Base-by-base conservation (phyloP, 1,140 invertebrate species). In the Chelonus insularis region DNA sequence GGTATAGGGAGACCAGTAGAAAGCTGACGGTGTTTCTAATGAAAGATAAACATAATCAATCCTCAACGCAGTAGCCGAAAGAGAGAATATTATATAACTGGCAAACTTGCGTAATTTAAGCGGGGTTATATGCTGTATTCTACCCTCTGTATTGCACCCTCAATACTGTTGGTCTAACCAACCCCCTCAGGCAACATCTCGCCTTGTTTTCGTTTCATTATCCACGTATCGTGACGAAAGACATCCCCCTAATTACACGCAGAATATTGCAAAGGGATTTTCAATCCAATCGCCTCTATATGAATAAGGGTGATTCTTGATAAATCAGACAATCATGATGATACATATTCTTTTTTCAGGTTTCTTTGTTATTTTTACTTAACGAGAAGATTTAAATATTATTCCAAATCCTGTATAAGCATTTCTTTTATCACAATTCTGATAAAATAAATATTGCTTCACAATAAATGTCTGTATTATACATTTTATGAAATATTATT, bases 41-140 rank as follows among this genome's bases (percentile, higher is more conserved):
- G 76, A 79, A 80, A 80, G 74, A 75, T 79, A 79, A 80, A 80
- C 78, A 80, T 75, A 79, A 80, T 67, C 77, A 78, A 78, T 77
- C 72, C 61, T 72, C 57, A 45, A 32, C 61, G 60, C 54, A 63
- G 8, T 11, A 39, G 61, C 60, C 67, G 67, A 74, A 78, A 77
- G 71, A 77, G 71, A 62, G 76, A 79, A 80, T 78, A 78, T 78
- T 77, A 78, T 80, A 78, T 73, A 66, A 68, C 69, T 57, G 55
- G 29, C 23, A 59, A 63, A 56, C 51, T 57, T 68, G 62, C 67
- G 70, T 73, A 76, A 76, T 79, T 79, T 72, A 48, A 62, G 55
- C 52, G 50, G 62, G 57, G 29, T 55, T 55, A 39, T 55, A 18
- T 55, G 21, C 18, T 39, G 12, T 1, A 43, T 16, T 16, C 16